Conservation (phyloP, 2,797 vertebrate genomes). For the Stomatorhinus walkeri region DNA sequence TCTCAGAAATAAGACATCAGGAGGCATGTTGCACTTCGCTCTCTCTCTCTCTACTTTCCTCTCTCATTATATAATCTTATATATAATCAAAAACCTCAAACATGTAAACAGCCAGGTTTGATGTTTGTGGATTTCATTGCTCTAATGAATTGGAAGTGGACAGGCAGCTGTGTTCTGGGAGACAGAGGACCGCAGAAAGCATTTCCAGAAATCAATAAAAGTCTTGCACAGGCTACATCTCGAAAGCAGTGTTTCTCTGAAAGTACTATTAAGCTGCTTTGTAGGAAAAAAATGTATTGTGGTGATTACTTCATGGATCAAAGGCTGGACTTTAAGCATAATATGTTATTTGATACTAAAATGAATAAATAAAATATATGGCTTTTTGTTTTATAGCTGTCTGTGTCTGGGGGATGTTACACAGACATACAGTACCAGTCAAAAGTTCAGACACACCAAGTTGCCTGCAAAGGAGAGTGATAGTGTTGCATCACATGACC, state of each 20-base stretch:
- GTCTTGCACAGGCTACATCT: not conserved
- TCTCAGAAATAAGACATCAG: not conserved
- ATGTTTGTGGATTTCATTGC: not conserved
- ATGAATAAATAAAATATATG: not conserved
- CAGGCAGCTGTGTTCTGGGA: not conserved
- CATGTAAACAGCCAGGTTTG: constrained; percentile 1
- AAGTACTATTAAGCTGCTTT: constrained; percentile 1
- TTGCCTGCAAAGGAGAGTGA: not conserved
- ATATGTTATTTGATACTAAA: not conserved
- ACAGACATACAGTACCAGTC: not conserved
- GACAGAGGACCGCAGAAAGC: not conserved
- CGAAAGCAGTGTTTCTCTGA: not conserved
- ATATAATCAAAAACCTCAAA: not conserved
- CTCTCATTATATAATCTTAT: not conserved
- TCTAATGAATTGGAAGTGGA: constrained; percentile 15
- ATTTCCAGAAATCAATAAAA: constrained; percentile 14
- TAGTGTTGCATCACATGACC: not conserved
- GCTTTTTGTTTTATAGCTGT: not conserved
- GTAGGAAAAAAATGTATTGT: not conserved
- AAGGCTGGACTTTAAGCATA: not conserved
- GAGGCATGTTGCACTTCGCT: not conserved
- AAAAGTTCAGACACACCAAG: not conserved
- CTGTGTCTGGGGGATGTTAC: not conserved
- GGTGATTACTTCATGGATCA: not conserved
- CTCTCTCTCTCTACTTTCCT: not conserved